Conservation (phyloP, 2,797 vertebrate genomes). For the Gorsachius magnificus region DNA sequence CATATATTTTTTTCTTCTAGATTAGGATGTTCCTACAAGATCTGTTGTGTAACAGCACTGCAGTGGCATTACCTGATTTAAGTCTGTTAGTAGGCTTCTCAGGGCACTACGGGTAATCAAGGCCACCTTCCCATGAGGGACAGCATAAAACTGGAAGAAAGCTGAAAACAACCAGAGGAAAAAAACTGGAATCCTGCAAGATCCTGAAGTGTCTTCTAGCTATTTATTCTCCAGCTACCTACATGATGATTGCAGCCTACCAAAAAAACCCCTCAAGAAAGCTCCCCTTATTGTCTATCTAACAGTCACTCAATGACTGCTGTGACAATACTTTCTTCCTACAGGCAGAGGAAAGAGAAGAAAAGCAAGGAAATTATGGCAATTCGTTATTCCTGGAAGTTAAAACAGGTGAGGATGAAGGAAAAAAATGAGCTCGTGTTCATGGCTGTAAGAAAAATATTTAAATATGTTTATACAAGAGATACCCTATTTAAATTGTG, state of each 20-base stretch:
- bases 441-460: not conserved
- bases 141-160: constrained; percentile 78
- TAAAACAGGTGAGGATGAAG: not conserved
- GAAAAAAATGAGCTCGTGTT: not conserved
- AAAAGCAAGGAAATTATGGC: not conserved
- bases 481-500: not conserved
- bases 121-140: constrained; percentile 16
- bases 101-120: constrained; percentile 76
- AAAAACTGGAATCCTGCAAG: not conserved
- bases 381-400: not conserved
- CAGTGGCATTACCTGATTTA: constrained; percentile 80
- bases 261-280: not conserved
- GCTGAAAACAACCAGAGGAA: constrained; percentile 64
- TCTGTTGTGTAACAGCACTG: not conserved
- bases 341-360: not conserved
- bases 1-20: not conserved
- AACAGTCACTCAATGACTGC: not conserved
- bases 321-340: not conserved
- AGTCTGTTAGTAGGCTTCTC: constrained; percentile 80
- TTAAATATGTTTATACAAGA: not conserved
- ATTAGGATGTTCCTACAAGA: not conserved
- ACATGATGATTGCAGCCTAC: not conserved
- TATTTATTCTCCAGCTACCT: not conserved
- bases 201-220: not conserved
- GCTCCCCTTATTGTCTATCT: not conserved